These are phyloP conservation scores for Drosophila kokeensis DNA, from an alignment of 2,888 invertebrate genomes.

Conservation along the genomic window DNA sequence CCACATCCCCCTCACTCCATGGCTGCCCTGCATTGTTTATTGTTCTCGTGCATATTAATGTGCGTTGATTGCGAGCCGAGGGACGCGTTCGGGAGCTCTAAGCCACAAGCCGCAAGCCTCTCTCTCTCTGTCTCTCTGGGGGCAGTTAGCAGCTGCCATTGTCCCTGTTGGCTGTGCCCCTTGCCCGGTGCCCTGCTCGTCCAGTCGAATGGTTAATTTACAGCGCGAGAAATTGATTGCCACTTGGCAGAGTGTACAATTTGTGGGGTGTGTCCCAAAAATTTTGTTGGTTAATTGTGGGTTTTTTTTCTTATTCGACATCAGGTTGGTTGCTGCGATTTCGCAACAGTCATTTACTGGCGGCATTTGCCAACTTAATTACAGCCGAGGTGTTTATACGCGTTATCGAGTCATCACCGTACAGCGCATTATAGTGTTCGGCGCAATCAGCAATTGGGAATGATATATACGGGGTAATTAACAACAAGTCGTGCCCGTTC, in stretches of 20 bases:
- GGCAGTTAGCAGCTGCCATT: slow-evolving; percentile 76
- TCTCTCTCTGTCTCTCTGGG: slow-evolving; percentile 22
- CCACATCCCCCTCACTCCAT: neutral
- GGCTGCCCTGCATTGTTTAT: slow-evolving; percentile 69
- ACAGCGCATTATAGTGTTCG: slow-evolving; percentile 14
- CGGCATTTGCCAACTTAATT: slow-evolving; percentile 56
- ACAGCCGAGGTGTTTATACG: slow-evolving; percentile 38
- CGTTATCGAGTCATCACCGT: slow-evolving; percentile 33
- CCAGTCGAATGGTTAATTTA: slow-evolving; percentile 77
- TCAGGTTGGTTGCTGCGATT: slow-evolving; percentile 19
- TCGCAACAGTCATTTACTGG: slow-evolving; percentile 36
- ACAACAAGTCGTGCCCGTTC: neutral
- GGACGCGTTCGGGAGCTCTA: slow-evolving; percentile 38
- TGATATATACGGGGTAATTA: slow-evolving; percentile 6
- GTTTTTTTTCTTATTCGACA: slow-evolving; percentile 34
- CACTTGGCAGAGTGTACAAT: slow-evolving; percentile 61
- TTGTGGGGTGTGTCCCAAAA: slow-evolving; percentile 62
- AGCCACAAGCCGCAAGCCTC: slow-evolving; percentile 34
- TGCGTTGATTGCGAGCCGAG: slow-evolving; percentile 73
- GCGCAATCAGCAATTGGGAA: slow-evolving; percentile 9
- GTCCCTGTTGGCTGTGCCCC: slow-evolving; percentile 21
- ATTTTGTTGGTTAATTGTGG: slow-evolving; percentile 67
- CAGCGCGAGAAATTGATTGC: slow-evolving; percentile 81
- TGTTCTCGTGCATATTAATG: slow-evolving; percentile 83
- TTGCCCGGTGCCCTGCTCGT: slow-evolving; percentile 2